Evolutionary conservation across 2,113 vertebrate genomes (phyloP), one percentile per base, ranked within the genome.

Genomic region (Ancistrus triradiatus): DNA sequence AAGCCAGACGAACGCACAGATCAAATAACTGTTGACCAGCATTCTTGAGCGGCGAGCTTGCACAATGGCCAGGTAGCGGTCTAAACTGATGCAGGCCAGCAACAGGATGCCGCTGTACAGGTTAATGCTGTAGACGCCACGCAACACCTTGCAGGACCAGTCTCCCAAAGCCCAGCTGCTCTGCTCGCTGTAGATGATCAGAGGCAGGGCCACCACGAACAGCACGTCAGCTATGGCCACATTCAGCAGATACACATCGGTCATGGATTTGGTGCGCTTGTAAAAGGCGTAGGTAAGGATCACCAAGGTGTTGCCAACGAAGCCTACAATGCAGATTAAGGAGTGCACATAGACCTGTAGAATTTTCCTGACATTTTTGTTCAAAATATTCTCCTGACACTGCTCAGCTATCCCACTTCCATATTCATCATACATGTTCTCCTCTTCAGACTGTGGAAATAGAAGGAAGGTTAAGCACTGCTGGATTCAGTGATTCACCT

Each of bases 51-150:
- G 89, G 17, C 89, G 90, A 0, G 91, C 93, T 72, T 92, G 91
- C 0, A 98, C 95, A 0, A 98, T 93, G 49, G 95, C 92, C 0
- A 95, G 49, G 73, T 96, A 98, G 28, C 95, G 86, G 77, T 98
- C 95, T 37, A 88, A 43, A 2, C 93, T 93, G 76, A 98, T 81
- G 22, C 91, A 94, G 46, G 90, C 88, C 58, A 98, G 73, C 56
- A 98, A 86, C 63, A 98, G 76, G 88, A 93, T 91, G 43, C 93
- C 92, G 1, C 93, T 92, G 84, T 90, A 91, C 55, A 98, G 88
- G 84, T 97, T 98, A 62, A 96, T 61, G 0, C 90, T 90, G 24
- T 95, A 94, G 48, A 91, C 72, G 13, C 92, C 90, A 1, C 81
- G 84, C 31, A 87, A 63, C 37, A 97, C 70, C 74, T 95, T 95